phyloP scores from a whole-genome alignment of 1,140 invertebrate species.

The Drosophila serrata region DNA sequence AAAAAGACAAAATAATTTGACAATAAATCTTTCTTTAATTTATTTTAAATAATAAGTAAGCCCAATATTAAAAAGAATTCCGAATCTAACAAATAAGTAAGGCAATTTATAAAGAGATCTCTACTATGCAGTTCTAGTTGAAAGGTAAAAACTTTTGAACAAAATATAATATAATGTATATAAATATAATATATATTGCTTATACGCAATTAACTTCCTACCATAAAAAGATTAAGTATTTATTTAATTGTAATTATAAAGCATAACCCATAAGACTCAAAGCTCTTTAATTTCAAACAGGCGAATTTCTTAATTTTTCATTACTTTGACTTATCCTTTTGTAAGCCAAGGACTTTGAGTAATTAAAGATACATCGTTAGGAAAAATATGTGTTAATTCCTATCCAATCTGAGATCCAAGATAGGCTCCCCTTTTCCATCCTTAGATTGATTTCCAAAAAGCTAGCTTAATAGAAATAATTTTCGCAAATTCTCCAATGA shows the following conservation, averaged over 20 bases:
- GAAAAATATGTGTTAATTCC: conserved; percentile 12
- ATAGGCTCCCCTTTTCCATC: background rate
- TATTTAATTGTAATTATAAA: background rate
- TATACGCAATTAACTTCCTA: no score
- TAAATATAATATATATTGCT: no score
- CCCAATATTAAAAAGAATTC: no score
- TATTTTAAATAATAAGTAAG: no score
- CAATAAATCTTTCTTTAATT: no score
- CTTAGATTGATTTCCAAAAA: conserved; percentile 17
- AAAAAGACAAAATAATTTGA: no score
- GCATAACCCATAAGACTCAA: background rate
- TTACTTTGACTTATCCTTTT: background rate
- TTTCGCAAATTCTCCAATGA: conserved; percentile 12
- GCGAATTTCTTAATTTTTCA: background rate
- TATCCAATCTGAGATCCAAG: no score
- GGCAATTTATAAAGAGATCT: no score
- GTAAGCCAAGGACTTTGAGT: background rate
- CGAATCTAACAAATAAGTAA: no score
- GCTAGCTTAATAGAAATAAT: conserved; percentile 17
- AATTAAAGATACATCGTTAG: conserved; percentile 4
- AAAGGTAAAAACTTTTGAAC: no score
- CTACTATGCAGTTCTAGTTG: no score
- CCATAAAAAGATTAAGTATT: background rate
- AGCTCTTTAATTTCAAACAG: background rate
- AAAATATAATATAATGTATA: no score